Percentiles rank a stretch among this genome's conserved stretches.
These are phyloP conservation scores for Haplochromis vanheusdeni DNA, from an alignment of 2,113 vertebrate genomes.

Conservation along the genomic window DNA sequence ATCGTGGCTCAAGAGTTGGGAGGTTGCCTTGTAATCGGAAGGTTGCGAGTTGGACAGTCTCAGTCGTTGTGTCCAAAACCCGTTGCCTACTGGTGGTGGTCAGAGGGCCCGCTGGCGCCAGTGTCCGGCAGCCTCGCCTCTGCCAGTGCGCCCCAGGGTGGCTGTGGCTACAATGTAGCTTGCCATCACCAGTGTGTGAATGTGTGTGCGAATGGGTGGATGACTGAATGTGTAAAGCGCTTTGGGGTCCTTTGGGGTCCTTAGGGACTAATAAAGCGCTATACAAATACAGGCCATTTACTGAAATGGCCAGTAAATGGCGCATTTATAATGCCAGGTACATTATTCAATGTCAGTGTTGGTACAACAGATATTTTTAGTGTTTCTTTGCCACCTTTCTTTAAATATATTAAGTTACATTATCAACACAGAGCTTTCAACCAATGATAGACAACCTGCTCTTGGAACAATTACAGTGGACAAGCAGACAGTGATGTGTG, in stretches of 20 bases:
- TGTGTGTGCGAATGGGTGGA: neutral
- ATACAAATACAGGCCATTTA: neutral
- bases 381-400: neutral
- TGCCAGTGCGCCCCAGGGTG: neutral
- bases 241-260: neutral
- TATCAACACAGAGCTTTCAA: neutral
- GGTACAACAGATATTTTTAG: neutral
- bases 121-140: neutral
- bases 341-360: neutral
- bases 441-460: neutral
- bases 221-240: neutral
- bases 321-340: neutral
- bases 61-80: neutral
- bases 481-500: neutral
- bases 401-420: neutral
- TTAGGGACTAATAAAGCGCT: neutral
- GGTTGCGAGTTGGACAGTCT: neutral
- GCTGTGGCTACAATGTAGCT: neutral
- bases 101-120: neutral
- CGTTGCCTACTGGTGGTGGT: neutral
- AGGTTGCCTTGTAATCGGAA: fast-evolving
- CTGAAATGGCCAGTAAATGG: neutral
- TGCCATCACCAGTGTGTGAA: neutral
- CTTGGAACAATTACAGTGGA: neutral
- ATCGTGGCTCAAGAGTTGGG: neutral